Percentiles rank a stretch among this genome's conserved stretches.
Evolutionary conservation across 2,888 invertebrate species (phyloP).

Genomic region (Eupithecia pulchellata): DNA sequence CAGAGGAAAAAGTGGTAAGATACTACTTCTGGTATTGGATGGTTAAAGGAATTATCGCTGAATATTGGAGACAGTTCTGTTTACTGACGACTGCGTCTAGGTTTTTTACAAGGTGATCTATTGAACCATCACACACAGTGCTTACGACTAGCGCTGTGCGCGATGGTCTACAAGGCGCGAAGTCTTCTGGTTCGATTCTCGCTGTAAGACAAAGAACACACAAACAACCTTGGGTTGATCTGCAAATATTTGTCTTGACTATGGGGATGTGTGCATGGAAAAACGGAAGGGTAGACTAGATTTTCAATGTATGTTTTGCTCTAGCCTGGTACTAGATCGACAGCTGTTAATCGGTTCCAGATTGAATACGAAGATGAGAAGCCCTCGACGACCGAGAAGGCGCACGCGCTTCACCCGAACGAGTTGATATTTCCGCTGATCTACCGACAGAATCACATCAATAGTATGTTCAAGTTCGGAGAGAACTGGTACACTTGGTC

Average conservation of each 20-base stretch:
- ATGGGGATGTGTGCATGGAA: not conserved
- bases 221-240: not conserved
- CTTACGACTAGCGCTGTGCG: not conserved
- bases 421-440: constrained; percentile 77
- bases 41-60: not conserved
- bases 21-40: not conserved
- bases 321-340: not conserved
- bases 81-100: not conserved
- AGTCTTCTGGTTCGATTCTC: not conserved
- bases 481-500: constrained; percentile 82
- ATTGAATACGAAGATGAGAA: constrained; percentile 65
- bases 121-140: too few relatives aligned
- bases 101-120: not conserved
- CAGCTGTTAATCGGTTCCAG: constrained; percentile 32
- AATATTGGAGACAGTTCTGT: not conserved
- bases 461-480: constrained; percentile 80
- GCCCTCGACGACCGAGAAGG: constrained; percentile 58
- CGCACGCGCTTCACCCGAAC: constrained; percentile 69
- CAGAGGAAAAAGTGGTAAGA: constrained; percentile 23
- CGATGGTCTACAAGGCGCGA: not conserved
- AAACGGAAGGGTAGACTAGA: not conserved
- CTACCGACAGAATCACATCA: constrained; percentile 74
- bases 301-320: constrained; percentile 1
- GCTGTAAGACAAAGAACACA: too few relatives aligned
- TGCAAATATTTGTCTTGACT: not conserved